phyloP scores from a whole-genome alignment of 2,888 invertebrate genomes.

The Syritta pipiens region DNA sequence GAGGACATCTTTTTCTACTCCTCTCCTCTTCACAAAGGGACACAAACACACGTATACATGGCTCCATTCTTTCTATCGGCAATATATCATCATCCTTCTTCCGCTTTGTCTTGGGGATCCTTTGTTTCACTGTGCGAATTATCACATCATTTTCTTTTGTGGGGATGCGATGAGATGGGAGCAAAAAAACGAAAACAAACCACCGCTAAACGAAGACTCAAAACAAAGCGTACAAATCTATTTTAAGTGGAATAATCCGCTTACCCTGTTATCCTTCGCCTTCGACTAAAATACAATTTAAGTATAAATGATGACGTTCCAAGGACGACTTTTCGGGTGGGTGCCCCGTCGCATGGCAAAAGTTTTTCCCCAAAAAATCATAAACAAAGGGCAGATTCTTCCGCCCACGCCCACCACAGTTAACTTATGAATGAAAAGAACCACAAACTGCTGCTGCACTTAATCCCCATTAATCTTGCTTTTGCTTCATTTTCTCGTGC shows the following conservation, averaged over 20 bases:
- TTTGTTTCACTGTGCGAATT: constrained; percentile 57
- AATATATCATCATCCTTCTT: constrained; percentile 50
- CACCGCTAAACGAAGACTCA: constrained; percentile 24
- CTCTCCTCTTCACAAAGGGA: constrained; percentile 22
- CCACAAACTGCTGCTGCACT: constrained; percentile 64
- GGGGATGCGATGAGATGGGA: too few relatives aligned
- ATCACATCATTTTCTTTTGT: constrained; percentile 53
- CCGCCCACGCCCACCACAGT: neutral
- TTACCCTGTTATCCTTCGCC: constrained; percentile 57
- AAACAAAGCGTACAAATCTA: constrained; percentile 66
- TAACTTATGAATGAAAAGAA: constrained; percentile 52
- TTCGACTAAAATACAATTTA: constrained; percentile 68
- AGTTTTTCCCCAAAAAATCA: constrained; percentile 46
- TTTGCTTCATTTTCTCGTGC: constrained; percentile 25
- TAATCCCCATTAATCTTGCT: constrained; percentile 69
- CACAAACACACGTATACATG: too few relatives aligned
- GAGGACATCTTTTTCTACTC: constrained; percentile 29
- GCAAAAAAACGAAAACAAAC: neutral
- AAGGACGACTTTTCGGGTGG: constrained; percentile 21
- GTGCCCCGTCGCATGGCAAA: neutral
- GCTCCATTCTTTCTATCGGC: too few relatives aligned
- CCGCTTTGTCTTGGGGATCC: neutral
- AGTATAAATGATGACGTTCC: constrained; percentile 63
- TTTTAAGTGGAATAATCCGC: constrained; percentile 69
- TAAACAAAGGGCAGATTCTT: constrained; percentile 51